Evolutionary conservation across 2,113 vertebrate species (phyloP).

Genomic region (Mesocricetus auratus): DNA sequence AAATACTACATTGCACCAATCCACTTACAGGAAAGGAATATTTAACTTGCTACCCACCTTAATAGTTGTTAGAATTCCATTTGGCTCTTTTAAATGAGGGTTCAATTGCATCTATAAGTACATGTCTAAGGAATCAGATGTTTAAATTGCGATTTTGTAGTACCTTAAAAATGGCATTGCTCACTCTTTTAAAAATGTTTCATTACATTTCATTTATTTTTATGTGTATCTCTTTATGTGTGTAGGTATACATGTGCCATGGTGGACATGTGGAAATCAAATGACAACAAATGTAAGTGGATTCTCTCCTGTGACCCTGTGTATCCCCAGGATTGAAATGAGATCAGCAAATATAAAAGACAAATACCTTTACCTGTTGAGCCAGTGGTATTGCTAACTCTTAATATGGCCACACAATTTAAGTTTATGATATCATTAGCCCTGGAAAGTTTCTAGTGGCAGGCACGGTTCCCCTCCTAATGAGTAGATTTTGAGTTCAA

Average conservation of each 20-base stretch:
- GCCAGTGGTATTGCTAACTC: background rate
- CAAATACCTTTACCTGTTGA: background rate
- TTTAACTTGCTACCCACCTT: background rate
- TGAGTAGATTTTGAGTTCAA: background rate
- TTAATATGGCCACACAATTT: background rate
- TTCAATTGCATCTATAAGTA: background rate
- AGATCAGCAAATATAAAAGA: background rate
- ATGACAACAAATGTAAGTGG: background rate
- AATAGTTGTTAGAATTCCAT: background rate
- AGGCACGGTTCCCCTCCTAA: background rate
- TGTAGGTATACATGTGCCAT: background rate
- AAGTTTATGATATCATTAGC: background rate
- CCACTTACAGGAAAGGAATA: background rate
- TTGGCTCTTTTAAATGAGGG: background rate
- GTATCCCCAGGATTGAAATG: background rate
- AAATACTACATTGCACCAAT: background rate
- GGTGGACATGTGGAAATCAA: background rate
- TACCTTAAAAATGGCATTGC: background rate
- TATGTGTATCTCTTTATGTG: background rate
- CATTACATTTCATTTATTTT: background rate
- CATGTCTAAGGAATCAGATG: background rate
- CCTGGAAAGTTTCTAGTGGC: background rate
- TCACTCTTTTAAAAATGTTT: background rate
- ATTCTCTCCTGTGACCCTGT: too few relatives aligned
- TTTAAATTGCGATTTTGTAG: background rate